Evolutionary conservation across 2,888 invertebrate species (phyloP).

Genomic region (Amblyjoppa fuscipennis): DNA sequence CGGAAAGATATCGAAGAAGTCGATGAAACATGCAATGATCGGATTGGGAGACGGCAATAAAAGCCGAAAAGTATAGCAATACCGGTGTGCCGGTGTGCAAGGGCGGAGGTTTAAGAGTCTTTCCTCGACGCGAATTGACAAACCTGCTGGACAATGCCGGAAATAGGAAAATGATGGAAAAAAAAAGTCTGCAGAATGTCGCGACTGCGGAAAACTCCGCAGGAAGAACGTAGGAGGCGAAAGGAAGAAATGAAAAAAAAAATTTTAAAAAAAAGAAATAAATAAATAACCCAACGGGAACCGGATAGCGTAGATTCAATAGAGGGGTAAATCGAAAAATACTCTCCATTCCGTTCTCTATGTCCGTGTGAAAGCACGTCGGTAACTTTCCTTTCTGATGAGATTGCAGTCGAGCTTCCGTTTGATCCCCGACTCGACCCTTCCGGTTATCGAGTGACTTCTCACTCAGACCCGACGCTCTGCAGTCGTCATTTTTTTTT

Average conservation of each 20-base stretch:
- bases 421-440: constrained; percentile 18
- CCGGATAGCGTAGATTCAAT: constrained; percentile 17
- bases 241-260: not conserved
- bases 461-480: not conserved
- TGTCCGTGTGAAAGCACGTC: constrained; percentile 9
- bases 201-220: constrained; percentile 3
- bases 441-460: constrained; percentile 19
- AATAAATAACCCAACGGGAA: constrained; percentile 11
- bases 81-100: not conserved
- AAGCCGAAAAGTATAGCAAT: not conserved
- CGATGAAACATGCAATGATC: not conserved
- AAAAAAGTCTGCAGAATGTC: constrained; percentile 19
- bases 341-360: constrained; percentile 32
- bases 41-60: not conserved
- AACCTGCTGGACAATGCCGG: constrained; percentile 44
- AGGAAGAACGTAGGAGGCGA: not conserved
- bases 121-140: constrained; percentile 15
- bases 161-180: constrained; percentile 30
- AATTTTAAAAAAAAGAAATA: not conserved
- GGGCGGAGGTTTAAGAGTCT: not conserved
- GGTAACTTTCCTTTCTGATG: constrained; percentile 35
- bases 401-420: constrained; percentile 23
- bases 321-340: constrained; percentile 49
- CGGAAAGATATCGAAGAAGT: not conserved
- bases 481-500: constrained; percentile 13